Base-by-base conservation (phyloP, 2,113 vertebrate genomes). In the Meles meles region DNA sequence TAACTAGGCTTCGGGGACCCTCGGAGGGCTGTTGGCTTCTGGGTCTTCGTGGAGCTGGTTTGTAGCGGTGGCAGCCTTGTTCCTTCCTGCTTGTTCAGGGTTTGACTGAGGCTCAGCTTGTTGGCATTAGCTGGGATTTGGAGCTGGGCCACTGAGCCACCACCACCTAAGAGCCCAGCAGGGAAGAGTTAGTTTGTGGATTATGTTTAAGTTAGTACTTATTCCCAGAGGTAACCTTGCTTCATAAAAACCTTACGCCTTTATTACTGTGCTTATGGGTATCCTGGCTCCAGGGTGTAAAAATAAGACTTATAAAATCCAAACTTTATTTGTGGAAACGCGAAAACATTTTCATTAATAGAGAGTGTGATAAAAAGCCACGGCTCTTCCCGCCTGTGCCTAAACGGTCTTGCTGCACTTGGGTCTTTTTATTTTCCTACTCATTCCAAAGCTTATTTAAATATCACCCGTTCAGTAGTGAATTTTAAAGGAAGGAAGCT, bases 191-290 rank as follows among this genome's bases (percentile, higher is more conserved):
- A 65, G 97, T 59, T 87, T 34, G 0, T 7, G 88, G 96, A 57
- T 95, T 79, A 59, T 79, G 29, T 93, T 95, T 89, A 97, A 94
- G 85, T 97, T 61, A 86, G 97, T 88, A 9, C 93, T 96, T 96
- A 95, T 86, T 96, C 97, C 97, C 96, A 88, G 57, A 97, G 96
- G 96, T 86, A 84, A 82, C 95, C 96, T 95, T 92, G 94, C 93
- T 97, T 97, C 88, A 94, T 97, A 89, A 97, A 97, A 97, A 86
- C 96, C 96, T 61, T 88, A 93, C 93, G 90, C 89, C 93, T 96
- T 95, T 90, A 92, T 96, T 82, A 88, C 93, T 72, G 71, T 88
- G 84, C 92, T 97, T 90, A 67, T 86, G 90, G 90, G 90, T 74
- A 90, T 72, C 93, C 91, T 85, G 90, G 96, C 96, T 91, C 80